Percentiles rank a stretch among this genome's conserved stretches.
These are phyloP conservation scores for Pammene fasciana DNA, from an alignment of 2,888 invertebrate species.

Conservation along the genomic window DNA sequence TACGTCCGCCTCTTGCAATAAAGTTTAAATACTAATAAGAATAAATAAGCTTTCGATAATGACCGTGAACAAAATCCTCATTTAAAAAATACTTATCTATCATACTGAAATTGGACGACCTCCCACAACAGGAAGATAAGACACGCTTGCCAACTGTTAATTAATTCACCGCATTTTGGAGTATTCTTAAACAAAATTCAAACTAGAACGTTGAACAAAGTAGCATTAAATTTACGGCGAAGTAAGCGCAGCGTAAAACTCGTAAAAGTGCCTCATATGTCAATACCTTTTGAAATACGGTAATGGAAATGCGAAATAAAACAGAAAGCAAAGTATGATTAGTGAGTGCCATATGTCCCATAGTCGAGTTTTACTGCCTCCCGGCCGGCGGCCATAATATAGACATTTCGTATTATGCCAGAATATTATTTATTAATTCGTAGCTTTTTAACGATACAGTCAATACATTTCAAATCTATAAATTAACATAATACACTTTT, in stretches of 20 bases:
- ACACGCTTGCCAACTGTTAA: slow-evolving; percentile 46
- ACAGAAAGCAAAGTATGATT: slow-evolving; percentile 83
- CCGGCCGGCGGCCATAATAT: slow-evolving; percentile 36
- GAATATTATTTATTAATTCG: too few relatives aligned
- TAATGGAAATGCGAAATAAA: slow-evolving; percentile 84
- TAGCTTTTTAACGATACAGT: too few relatives aligned
- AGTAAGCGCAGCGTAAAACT: slow-evolving; percentile 71
- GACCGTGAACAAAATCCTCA: neutral
- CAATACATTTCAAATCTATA: too few relatives aligned
- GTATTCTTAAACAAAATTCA: slow-evolving; percentile 56
- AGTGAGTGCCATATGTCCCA: slow-evolving; percentile 80
- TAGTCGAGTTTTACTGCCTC: slow-evolving; percentile 74
- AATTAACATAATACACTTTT: too few relatives aligned
- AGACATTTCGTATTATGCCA: slow-evolving; percentile 25
- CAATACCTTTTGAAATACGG: slow-evolving; percentile 83
- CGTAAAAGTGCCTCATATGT: slow-evolving; percentile 82
- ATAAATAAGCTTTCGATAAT: neutral
- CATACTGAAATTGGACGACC: slow-evolving; percentile 17
- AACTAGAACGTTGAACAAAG: slow-evolving; percentile 62
- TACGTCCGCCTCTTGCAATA: too few relatives aligned
- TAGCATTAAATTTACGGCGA: slow-evolving; percentile 69
- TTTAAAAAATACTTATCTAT: slow-evolving; percentile 6
- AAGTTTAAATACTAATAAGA: too few relatives aligned
- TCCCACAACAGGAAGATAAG: slow-evolving; percentile 36
- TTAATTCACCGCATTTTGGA: slow-evolving; percentile 46